Conservation (phyloP, 2,888 invertebrate genomes). For the Stratiomys singularior region DNA sequence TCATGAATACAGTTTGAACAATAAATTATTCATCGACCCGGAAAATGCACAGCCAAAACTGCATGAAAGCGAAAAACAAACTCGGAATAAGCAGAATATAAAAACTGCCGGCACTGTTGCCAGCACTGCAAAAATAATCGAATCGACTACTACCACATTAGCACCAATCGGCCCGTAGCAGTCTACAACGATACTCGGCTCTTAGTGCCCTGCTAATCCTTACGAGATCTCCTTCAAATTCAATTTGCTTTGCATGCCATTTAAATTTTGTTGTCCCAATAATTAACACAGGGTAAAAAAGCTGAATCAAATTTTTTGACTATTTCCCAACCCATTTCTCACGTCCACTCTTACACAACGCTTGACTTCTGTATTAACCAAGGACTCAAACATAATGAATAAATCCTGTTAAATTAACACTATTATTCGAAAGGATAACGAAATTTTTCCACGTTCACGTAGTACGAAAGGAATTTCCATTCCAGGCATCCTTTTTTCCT, state of each 20-base stretch:
- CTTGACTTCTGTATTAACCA: neutral
- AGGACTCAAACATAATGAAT: constrained; percentile 27
- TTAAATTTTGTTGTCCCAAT: constrained; percentile 19
- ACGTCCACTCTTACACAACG: neutral
- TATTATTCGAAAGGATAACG: constrained; percentile 37
- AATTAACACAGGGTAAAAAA: constrained; percentile 8
- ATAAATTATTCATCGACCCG: constrained; percentile 9
- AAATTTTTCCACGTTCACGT: constrained; percentile 11
- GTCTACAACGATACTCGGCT: neutral
- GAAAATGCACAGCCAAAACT: neutral
- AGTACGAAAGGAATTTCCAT: neutral
- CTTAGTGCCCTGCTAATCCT: constrained; percentile 13
- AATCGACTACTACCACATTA: neutral
- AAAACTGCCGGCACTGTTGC: neutral
- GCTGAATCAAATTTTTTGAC: neutral
- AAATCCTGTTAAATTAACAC: constrained; percentile 42
- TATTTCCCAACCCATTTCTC: neutral
- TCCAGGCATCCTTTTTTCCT: neutral
- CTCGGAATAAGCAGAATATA: neutral
- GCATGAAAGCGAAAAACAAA: neutral
- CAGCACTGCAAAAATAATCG: neutral
- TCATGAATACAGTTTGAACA: neutral
- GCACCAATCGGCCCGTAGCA: neutral
- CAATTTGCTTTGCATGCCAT: constrained; percentile 22
- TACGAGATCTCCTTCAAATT: neutral